Evolutionary conservation across 2,113 vertebrate species (phyloP).

Genomic region (Amazona guildingii): DNA sequence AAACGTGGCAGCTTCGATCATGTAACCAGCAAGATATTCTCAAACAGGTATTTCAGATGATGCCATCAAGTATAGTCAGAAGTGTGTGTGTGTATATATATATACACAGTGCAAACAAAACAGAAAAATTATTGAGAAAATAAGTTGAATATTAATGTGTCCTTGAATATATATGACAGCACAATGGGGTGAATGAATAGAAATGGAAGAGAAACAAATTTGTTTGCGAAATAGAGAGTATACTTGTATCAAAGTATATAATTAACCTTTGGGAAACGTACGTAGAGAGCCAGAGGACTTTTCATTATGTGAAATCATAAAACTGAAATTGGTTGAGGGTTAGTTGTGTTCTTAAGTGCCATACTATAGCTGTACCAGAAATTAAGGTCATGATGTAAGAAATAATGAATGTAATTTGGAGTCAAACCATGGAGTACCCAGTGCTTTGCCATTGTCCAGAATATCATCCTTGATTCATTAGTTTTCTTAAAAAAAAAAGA

Average conservation of each 20-base stretch:
- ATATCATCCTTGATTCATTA: neutral
- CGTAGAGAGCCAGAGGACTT: neutral
- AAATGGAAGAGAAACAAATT: neutral
- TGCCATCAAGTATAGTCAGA: neutral
- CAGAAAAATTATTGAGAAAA: neutral
- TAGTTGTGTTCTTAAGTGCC: neutral
- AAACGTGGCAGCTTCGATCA: neutral
- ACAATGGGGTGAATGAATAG: neutral
- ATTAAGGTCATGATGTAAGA: neutral
- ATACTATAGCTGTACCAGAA: neutral
- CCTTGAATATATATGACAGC: neutral
- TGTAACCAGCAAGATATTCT: neutral
- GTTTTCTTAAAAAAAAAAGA: neutral
- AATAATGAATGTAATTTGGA: neutral
- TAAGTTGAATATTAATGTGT: neutral
- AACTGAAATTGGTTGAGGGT: neutral
- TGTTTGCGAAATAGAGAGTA: neutral
- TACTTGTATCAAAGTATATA: neutral
- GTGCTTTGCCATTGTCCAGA: neutral
- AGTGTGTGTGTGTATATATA: too few relatives aligned
- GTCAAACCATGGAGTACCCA: neutral
- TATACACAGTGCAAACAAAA: neutral
- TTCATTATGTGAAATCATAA: neutral
- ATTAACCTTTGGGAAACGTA: neutral
- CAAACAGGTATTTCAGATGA: neutral